Conservation (phyloP, 2,797 vertebrate genomes). For the Chaunax sp. region DNA sequence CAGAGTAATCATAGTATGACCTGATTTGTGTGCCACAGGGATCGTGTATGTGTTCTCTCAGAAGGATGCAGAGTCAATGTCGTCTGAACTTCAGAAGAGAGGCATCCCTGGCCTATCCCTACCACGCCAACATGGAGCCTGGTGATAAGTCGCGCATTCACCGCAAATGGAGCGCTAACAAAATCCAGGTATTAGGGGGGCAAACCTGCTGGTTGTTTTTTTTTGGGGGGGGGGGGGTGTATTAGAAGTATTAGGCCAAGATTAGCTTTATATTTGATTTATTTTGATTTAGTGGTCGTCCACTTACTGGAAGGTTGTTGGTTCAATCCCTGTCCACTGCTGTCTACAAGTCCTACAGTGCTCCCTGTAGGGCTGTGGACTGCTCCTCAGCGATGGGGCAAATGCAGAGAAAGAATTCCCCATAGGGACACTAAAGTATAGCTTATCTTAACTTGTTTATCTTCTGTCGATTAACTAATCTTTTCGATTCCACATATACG, state of each 20-base stretch:
- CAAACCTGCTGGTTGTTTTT: neutral
- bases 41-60: constrained; percentile 98
- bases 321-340: too few relatives aligned
- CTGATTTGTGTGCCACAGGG: constrained; percentile 78
- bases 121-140: constrained; percentile 92
- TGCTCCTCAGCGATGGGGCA: too few relatives aligned
- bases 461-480: neutral
- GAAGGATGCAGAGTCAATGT: constrained; percentile 93
- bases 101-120: constrained; percentile 88
- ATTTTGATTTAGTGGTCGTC: too few relatives aligned
- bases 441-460: too few relatives aligned
- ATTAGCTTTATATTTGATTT: too few relatives aligned
- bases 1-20: neutral
- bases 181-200: constrained; percentile 87
- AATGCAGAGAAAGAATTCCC: too few relatives aligned
- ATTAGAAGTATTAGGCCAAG: too few relatives aligned
- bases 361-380: too few relatives aligned
- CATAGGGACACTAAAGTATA: too few relatives aligned
- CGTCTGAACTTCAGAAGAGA: constrained; percentile 87
- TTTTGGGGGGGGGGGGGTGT: neutral
- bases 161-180: constrained; percentile 88
- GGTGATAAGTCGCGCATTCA: constrained; percentile 89
- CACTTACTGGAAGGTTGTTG: too few relatives aligned
- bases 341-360: too few relatives aligned
- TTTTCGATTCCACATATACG: neutral